Conservation (phyloP, 2,888 invertebrate genomes). For the Monopis laevigella region DNA sequence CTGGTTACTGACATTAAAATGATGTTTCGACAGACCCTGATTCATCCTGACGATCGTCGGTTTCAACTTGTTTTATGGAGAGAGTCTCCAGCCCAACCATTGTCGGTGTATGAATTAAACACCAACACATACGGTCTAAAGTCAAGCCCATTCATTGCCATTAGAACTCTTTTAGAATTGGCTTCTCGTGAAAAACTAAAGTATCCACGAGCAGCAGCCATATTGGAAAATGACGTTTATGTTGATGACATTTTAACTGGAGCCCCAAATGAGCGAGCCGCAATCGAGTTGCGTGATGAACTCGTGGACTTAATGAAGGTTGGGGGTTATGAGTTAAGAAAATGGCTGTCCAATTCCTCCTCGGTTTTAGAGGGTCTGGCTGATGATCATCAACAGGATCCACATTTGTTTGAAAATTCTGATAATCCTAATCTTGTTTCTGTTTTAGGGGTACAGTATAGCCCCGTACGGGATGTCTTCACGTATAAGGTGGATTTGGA, state of each 20-base stretch:
- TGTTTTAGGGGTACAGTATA: constrained; percentile 1
- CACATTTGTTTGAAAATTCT: constrained; percentile 1
- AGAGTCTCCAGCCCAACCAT: constrained; percentile 7
- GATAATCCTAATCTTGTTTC: background rate
- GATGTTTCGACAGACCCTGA: constrained; percentile 12
- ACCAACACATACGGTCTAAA: constrained; percentile 2
- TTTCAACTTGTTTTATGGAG: constrained; percentile 13
- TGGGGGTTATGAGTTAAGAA: constrained; percentile 6
- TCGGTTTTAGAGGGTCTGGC: background rate
- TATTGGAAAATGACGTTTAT: constrained; percentile 4
- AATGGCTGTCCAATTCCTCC: constrained; percentile 8
- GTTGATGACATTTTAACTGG: constrained; percentile 7
- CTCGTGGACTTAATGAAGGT: background rate
- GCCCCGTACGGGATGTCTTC: background rate
- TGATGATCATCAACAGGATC: constrained; percentile 10
- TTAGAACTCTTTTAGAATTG: background rate
- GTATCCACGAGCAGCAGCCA: background rate
- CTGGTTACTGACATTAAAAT: constrained; percentile 13
- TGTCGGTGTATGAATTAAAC: constrained; percentile 10
- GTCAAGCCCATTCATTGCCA: constrained; percentile 6
- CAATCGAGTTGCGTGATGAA: constrained; percentile 2
- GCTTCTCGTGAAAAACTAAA: background rate
- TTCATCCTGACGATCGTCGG: constrained; percentile 10
- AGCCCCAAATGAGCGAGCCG: background rate
- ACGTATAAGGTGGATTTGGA: background rate